A percentile compares a stretch with the other conserved stretches of the same genome.
Evolutionary conservation across 2,797 vertebrate genomes (phyloP).

Genomic region (Tarsius wallacei): DNA sequence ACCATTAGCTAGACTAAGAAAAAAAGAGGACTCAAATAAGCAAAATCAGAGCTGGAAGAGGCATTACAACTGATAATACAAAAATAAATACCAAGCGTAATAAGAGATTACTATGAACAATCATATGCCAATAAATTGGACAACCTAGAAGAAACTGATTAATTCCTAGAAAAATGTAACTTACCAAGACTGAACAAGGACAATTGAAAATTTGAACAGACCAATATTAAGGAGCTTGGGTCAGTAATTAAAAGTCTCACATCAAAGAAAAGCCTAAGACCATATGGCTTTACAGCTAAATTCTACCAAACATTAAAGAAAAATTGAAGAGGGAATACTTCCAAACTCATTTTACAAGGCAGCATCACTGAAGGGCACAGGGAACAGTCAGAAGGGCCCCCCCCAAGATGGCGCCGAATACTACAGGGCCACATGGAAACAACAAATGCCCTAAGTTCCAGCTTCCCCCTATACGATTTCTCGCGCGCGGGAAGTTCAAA

Average conservation of each 20-base stretch:
- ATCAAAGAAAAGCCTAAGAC: background rate
- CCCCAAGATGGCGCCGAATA: no score
- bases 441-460: no score
- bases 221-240: background rate
- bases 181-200: background rate
- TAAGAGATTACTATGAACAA: background rate
- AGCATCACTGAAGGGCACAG: no score
- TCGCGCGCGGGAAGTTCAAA: no score
- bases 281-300: background rate
- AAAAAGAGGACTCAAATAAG: background rate
- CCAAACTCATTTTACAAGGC: background rate
- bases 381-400: no score
- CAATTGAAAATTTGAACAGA: background rate
- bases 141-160: background rate
- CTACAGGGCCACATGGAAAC: no score
- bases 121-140: background rate
- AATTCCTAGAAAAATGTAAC: background rate
- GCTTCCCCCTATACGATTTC: no score
- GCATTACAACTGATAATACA: background rate
- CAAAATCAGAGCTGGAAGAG: background rate
- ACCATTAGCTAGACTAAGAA: background rate
- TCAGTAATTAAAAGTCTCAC: background rate
- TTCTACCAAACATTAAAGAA: background rate
- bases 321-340: background rate
- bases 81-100: background rate